Evolutionary conservation across 2,888 invertebrate genomes (phyloP).

Genomic region (Laspeyria flexula): DNA sequence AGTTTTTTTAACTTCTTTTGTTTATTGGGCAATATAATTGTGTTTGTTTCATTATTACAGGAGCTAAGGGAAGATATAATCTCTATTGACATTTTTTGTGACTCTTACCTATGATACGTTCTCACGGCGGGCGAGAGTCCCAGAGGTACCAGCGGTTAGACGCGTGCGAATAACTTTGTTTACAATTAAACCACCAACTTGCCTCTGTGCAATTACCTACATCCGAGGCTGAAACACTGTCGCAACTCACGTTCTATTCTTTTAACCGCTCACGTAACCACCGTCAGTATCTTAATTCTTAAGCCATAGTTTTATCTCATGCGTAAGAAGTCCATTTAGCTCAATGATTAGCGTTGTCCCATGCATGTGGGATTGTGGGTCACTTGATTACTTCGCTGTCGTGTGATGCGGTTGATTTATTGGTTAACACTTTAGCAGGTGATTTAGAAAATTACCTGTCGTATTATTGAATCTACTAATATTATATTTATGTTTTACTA

Average conservation of each 20-base stretch:
- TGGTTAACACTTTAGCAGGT: constrained; percentile 36
- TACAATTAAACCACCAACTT: constrained; percentile 59
- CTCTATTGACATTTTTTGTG: constrained; percentile 63
- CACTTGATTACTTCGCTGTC: constrained; percentile 45
- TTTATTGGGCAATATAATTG: constrained; percentile 66
- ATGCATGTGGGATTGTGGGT: constrained; percentile 66
- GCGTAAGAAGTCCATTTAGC: constrained; percentile 45
- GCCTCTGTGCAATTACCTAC: constrained; percentile 65
- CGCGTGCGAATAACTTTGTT: constrained; percentile 70
- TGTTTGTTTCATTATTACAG: constrained; percentile 66
- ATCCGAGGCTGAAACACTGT: constrained; percentile 73
- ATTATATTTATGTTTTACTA: constrained; percentile 19
- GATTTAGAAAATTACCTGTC: constrained; percentile 26
- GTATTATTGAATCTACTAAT: constrained; percentile 17
- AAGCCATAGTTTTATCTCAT: constrained; percentile 45
- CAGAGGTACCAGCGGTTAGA: constrained; percentile 38
- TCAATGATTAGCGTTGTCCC: constrained; percentile 57
- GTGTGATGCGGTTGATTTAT: constrained; percentile 35
- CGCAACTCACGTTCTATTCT: constrained; percentile 76
- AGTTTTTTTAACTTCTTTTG: constrained; percentile 53
- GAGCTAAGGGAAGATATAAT: constrained; percentile 64
- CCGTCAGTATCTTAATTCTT: constrained; percentile 49
- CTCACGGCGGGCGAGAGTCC: constrained; percentile 62
- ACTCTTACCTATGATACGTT: constrained; percentile 59
- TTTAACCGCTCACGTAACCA: constrained; percentile 69